Base-by-base conservation (phyloP, 2,113 vertebrate species). In the Sylvietta virens region DNA sequence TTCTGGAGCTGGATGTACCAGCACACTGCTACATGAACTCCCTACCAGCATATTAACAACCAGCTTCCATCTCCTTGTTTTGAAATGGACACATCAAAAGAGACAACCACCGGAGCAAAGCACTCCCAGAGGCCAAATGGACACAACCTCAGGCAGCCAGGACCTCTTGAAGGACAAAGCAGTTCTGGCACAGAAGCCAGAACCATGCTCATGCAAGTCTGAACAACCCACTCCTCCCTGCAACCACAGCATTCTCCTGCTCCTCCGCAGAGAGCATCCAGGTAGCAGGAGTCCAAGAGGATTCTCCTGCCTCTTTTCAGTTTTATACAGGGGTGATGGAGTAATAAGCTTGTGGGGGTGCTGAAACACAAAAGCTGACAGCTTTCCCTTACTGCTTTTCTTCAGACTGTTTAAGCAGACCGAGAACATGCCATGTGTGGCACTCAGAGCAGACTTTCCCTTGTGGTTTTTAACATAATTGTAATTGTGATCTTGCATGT, bases 401-500 rank as follows among this genome's bases (percentile, higher is more conserved):
- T 88, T 79, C 76, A 88, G 51, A 31, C 56, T 71, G 24, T 37
- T 88, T 40, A 91, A 78, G 39, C 47, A 88, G 53, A 83, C 44
- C 69, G 86, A 91, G 81, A 78, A 70, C 20, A 37, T n/a, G 74
- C 60, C 83, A 74, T 15, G 57, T 86, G 86, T 56, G 50, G 56
- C 72, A 56, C 86, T 84, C 60, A 23, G 21, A 76, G 66, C 42
- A 74, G 61, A 47, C 61, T 77, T 61, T 89, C 78, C 66, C 89
- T 92, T 0, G 3, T 78, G 91, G 72, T 56, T 94, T 96, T 88
- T 81, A 86, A 83, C 62, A 54, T 42, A 76, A 94, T 15, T 83
- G 80, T 88, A 93, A 94, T 88, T 73, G 91, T 64, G 91, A 92
- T 86, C 86, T 90, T 73, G 82, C 74, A 86, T 5, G 26, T 84